These are phyloP conservation scores for Campoletis raptor DNA, from an alignment of 2,888 invertebrate species.

Conservation along the genomic window DNA sequence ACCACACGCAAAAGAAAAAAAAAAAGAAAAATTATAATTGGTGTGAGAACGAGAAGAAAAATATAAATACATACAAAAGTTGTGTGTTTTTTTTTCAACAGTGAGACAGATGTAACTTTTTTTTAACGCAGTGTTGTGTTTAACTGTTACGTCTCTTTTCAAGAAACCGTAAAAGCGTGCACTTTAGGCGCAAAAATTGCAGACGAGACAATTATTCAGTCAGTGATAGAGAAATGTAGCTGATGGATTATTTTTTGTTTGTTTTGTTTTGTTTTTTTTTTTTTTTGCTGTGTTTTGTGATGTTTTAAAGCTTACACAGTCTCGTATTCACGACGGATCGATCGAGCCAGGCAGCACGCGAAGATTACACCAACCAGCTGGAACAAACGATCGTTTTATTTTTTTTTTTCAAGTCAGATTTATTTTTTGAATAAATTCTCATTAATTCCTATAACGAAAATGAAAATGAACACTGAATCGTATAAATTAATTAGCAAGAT, in stretches of 20 bases:
- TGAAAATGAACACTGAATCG: neutral
- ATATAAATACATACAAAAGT: neutral
- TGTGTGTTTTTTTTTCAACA: slow-evolving; percentile 52
- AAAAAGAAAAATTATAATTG: slow-evolving; percentile 1
- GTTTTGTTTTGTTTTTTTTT: slow-evolving; percentile 51
- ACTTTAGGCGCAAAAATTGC: slow-evolving; percentile 68
- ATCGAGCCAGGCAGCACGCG: slow-evolving; percentile 96
- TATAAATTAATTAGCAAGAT: neutral
- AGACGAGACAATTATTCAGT: slow-evolving; percentile 57
- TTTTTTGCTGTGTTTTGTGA: slow-evolving; percentile 52
- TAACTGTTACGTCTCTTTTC: slow-evolving; percentile 29
- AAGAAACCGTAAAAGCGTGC: slow-evolving; percentile 59
- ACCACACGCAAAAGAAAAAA: slow-evolving; percentile 21
- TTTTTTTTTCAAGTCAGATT: neutral
- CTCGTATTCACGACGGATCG: slow-evolving; percentile 97
- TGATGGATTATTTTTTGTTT: slow-evolving; percentile 44
- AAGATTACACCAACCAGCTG: slow-evolving; percentile 96
- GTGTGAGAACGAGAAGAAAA: slow-evolving; percentile 26
- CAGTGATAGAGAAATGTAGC: slow-evolving; percentile 62
- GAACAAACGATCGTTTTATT: slow-evolving; percentile 77
- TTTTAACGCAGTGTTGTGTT: slow-evolving; percentile 40
- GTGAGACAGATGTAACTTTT: slow-evolving; percentile 34
- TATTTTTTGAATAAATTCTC: neutral
- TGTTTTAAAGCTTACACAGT: slow-evolving; percentile 87
- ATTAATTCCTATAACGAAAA: neutral